Conservation (phyloP, 1,140 invertebrate species). For the honey bee (Apis mellifera) region DNA sequence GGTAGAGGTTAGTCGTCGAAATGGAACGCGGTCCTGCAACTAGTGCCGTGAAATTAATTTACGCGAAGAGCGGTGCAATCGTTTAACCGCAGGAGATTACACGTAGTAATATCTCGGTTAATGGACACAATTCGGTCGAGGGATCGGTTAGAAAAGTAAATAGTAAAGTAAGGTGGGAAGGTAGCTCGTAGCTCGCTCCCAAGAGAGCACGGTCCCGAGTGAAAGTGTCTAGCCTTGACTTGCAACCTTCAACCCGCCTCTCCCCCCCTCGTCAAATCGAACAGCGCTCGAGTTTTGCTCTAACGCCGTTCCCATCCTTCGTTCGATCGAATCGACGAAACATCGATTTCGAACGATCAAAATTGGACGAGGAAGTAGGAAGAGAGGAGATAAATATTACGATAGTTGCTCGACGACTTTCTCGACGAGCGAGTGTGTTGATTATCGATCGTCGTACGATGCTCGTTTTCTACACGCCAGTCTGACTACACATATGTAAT, state of each 20-base stretch:
- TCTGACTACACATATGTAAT: too few relatives aligned
- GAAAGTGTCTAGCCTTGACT: constrained; percentile 80
- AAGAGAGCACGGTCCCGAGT: constrained; percentile 71
- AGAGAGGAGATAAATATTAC: too few relatives aligned
- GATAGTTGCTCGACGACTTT: neutral
- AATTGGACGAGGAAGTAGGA: neutral
- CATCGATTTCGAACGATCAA: neutral
- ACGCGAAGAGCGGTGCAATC: neutral
- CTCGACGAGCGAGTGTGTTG: neutral
- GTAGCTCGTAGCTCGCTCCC: constrained; percentile 72
- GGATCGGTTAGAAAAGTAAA: constrained; percentile 63
- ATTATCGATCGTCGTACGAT: neutral
- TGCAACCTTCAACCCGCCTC: constrained; percentile 75
- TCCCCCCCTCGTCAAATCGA: constrained; percentile 43
- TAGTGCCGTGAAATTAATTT: constrained; percentile 11
- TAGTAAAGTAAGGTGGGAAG: constrained; percentile 78
- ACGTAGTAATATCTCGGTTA: constrained; percentile 36
- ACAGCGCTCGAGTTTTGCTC: constrained; percentile 34
- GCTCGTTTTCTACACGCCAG: too few relatives aligned
- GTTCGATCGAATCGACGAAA: neutral
- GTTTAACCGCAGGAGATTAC: constrained; percentile 20
- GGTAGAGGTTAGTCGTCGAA: neutral
- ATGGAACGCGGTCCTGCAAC: neutral
- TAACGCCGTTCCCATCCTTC: constrained; percentile 25
- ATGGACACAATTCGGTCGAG: constrained; percentile 46